Evolutionary conservation across 2,888 invertebrate species (phyloP), one percentile per base, ranked within the genome.

Genomic region (Pachliopta kotzebuea): DNA sequence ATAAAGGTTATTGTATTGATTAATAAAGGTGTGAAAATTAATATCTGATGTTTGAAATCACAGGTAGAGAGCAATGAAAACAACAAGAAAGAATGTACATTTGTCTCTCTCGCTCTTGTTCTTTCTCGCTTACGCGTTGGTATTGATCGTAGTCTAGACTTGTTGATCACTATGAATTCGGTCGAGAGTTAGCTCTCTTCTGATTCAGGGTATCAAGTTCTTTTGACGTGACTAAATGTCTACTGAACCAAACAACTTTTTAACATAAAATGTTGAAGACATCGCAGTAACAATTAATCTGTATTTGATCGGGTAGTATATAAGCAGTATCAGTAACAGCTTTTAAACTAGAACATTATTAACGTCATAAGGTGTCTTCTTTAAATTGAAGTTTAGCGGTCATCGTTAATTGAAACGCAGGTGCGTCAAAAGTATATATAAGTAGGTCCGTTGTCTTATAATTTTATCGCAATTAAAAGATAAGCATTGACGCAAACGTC

Each of bases 111-210:
- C 61, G 11, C 26, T 9, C 49, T 49, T 58, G 42, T 54, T 57
- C 29, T 54, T 14, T 61, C 61, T 55, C 61, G 58, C 65, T 62
- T 54, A 4, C 54, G 49, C 62, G 62, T 55, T 75, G 78, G 81
- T 91, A 91, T 91, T 91, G 90, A 91, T 91, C 90, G 90, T 74
- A 74, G 86, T 86, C 90, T 88, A 85, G 88, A 91, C 90, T 90
- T 90, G 90, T 90, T 90, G 90, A 90, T 89, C 83, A 78, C 80
- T 67, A 72, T 75, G 71, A 72, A 71, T 72, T 74, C 67, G 72
- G 72, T 77, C 76, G 76, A 78, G 79, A 79, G 79, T 75, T 80
- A 78, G 74, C 74, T 74, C 75, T 78, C 78, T 76, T 70, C 78
- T 75, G 78, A 79, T 77, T 77, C 78, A 70, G 60, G 52, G 59